Evolutionary conservation across 2,113 vertebrate genomes (phyloP), one percentile per base, ranked within the genome.

Genomic region (Butorides virescens): DNA sequence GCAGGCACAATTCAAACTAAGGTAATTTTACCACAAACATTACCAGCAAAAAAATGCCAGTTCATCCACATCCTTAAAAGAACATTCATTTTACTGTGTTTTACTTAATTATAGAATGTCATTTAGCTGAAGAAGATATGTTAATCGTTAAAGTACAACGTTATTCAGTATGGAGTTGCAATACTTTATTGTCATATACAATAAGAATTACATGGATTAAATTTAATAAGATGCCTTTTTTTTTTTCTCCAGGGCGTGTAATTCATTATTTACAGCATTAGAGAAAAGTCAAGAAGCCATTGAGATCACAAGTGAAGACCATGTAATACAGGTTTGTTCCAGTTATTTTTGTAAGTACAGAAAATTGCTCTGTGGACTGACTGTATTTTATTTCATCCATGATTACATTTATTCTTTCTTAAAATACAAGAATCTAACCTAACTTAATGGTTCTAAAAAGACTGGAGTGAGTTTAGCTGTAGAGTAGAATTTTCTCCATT

Each of bases 261-360:
- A 99, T 96, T 99, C 99, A 97, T 97, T 99, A 97, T 99, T 99
- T 97, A 99, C 99, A 90, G 99, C 99, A 66, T 96, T 99, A 97
- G 99, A 99, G 97, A 99, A 99, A 98, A 99, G 99, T 96, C 99
- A 99, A 98, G 99, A 99, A 98, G 99, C 99, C 97, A 98, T 99
- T 96, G 99, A 99, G 98, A 99, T 99, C 97, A 99, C 99, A 83
- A 99, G 98, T 97, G 99, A 99, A 98, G 99, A 99, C 98, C 99
- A 99, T 95, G 95, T 99, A 88, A 99, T 99, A 98, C 99, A 99
- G 99, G 99, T 99, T 97, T 58, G 98, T 98, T 93, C 58, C 56
- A 75, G 49, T 63, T 56, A 68, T 65, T 94, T 81, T 89, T 91
- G 5, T 72, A 89, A 86, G 42, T 89, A 55, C 70, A 92, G 78